Evolutionary conservation across 2,888 invertebrate species (phyloP), one percentile per base, ranked within the genome.

Genomic region (Himalopsyche japonica): DNA sequence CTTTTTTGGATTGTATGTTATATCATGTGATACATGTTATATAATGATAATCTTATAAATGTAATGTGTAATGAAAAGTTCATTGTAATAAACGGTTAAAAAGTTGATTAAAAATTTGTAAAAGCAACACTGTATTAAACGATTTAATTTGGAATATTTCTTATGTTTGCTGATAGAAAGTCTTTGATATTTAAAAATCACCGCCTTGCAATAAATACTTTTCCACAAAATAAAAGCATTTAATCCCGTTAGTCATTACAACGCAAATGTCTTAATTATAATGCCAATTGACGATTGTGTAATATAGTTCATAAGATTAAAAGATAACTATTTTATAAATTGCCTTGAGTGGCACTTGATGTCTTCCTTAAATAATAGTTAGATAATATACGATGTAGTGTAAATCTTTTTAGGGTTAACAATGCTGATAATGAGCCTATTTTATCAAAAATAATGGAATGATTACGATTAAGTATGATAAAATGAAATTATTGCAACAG

Each of bases 341-440:
- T 76, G 86, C 85, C 86, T 85, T 48, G 79, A 82, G 43, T 83
- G 86, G 86, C 86, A 86, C 82, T 86, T 86, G 86, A 86, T 86
- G 86, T 86, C 86, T 86, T 86, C 86, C 86, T 86, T 86, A 85
- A 79, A 81, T 82, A 76, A 80, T 83, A 86, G 79, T 48, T 79
- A 84, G 77, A 82, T 30, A 70, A 81, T 64, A 47, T 81, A 47
- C 81, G 78, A 78, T 81, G 84, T 84, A 84, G 81, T 47, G 20
- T 79, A 84, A 83, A 81, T 57, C 70, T 64, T 80, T 76, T 83
- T 83, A 83, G 83, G 49, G 37, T n/a, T 37, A 76, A 27, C 57
- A 83, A 80, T 83, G 83, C 83, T 83, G 48, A 34, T 30, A 47
- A 82, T 49, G 34, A 80, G 48, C 79, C 76, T 77, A 77, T 77